Evolutionary conservation across 2,113 vertebrate species (phyloP).

Genomic region (Prolemur simus): DNA sequence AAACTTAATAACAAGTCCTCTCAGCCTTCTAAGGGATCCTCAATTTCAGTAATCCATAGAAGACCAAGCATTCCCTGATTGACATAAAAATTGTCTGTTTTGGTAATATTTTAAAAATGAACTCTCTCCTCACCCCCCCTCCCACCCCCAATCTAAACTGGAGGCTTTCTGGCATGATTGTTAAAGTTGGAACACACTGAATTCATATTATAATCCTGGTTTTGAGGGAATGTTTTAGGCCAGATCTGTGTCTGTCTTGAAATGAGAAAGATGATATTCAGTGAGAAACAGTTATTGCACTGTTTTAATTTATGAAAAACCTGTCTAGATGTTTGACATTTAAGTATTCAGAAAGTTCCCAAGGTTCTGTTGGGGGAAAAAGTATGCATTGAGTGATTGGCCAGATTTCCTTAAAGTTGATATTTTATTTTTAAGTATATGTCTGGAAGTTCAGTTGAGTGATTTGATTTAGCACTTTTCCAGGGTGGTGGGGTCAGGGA

Average conservation of each 20-base stretch:
- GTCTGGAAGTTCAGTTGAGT: neutral
- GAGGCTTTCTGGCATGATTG: neutral
- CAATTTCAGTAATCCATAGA: neutral
- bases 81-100: slow-evolving; percentile 18
- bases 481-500: neutral
- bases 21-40: neutral
- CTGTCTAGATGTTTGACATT: slow-evolving; percentile 45
- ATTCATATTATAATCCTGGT: neutral
- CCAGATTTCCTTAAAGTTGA: neutral
- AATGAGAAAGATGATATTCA: slow-evolving; percentile 33
- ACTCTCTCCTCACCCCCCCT: neutral
- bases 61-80: neutral
- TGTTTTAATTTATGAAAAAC: slow-evolving; percentile 37
- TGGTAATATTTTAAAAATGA: slow-evolving; percentile 39
- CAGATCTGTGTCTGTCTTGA: neutral
- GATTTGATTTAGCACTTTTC: neutral
- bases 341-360: slow-evolving; percentile 26
- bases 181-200: neutral
- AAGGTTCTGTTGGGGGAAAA: neutral
- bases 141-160: neutral
- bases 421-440: neutral
- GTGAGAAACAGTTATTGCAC: neutral
- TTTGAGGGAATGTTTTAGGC: neutral
- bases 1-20: slow-evolving; percentile 32
- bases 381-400: neutral